phyloP scores from a whole-genome alignment of 2,888 invertebrate species.

The Acheta domesticus region DNA sequence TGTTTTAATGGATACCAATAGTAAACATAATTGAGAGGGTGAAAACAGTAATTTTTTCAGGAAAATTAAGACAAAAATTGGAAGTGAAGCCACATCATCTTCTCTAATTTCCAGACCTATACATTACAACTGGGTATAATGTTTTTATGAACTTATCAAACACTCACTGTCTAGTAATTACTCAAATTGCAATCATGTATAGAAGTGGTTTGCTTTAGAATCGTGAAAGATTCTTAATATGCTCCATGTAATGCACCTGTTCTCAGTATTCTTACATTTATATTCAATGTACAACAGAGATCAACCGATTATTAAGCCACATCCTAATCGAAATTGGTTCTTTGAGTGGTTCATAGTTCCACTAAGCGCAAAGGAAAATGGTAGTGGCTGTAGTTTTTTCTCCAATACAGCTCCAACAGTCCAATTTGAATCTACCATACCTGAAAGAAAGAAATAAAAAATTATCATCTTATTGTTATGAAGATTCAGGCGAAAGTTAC shows the following conservation, averaged over 20 bases:
- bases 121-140: too few species aligned
- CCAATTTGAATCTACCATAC: slow-evolving; percentile 90
- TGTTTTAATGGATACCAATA: too few species aligned
- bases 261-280: neutral
- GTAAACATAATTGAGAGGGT: too few species aligned
- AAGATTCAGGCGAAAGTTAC: too few species aligned
- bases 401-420: slow-evolving; percentile 90
- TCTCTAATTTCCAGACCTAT: too few species aligned
- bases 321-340: slow-evolving; percentile 87
- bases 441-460: slow-evolving; percentile 52
- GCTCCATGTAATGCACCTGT: neutral
- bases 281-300: slow-evolving; percentile 6
- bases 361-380: slow-evolving; percentile 89
- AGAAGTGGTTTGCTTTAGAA: neutral
- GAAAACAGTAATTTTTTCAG: too few species aligned
- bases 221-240: neutral
- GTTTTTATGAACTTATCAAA: too few species aligned
- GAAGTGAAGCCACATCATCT: too few species aligned
- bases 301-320: slow-evolving; percentile 92
- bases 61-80: too few species aligned
- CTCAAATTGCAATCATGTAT: neutral
- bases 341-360: slow-evolving; percentile 91
- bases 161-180: too few species aligned
- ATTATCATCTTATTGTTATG: neutral
- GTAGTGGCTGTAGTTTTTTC: slow-evolving; percentile 88